These are phyloP conservation scores for Poeciliopsis presidionis DNA, from an alignment of 2,797 vertebrate genomes.

Conservation along the genomic window DNA sequence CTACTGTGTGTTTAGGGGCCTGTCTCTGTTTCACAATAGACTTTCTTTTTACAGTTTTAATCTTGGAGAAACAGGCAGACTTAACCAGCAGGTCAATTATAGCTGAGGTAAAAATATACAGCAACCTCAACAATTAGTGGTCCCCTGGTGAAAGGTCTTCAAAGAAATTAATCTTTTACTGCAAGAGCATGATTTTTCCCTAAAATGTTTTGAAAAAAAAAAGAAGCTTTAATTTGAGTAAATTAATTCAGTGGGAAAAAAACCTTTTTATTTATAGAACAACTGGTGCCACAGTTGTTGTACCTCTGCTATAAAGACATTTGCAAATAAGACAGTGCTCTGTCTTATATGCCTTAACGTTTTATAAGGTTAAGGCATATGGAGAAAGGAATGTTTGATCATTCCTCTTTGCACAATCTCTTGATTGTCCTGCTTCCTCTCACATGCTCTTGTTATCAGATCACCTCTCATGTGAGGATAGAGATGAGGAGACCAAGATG, in stretches of 20 bases:
- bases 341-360: not conserved
- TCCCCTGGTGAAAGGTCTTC: not conserved
- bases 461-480: not conserved
- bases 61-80: not conserved
- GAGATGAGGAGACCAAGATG: not conserved
- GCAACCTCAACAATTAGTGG: not conserved
- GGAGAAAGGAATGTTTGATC: not conserved
- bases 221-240: not conserved
- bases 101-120: conserved; percentile 3
- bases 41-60: conserved; percentile 9
- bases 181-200: not conserved
- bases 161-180: conserved; percentile 1
- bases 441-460: not conserved
- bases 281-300: not conserved
- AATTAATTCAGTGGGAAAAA: not conserved
- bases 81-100: conserved; percentile 16
- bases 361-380: not conserved
- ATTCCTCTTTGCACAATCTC: not conserved
- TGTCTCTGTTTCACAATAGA: conserved; percentile 6
- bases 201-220: not conserved
- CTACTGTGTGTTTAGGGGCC: not conserved
- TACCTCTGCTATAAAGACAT: not conserved
- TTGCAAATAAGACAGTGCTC: not conserved
- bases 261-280: not conserved
- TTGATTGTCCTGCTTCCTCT: not conserved